These are phyloP conservation scores for Hirudo medicinalis DNA, from an alignment of 1,140 invertebrate species.

Conservation along the genomic window DNA sequence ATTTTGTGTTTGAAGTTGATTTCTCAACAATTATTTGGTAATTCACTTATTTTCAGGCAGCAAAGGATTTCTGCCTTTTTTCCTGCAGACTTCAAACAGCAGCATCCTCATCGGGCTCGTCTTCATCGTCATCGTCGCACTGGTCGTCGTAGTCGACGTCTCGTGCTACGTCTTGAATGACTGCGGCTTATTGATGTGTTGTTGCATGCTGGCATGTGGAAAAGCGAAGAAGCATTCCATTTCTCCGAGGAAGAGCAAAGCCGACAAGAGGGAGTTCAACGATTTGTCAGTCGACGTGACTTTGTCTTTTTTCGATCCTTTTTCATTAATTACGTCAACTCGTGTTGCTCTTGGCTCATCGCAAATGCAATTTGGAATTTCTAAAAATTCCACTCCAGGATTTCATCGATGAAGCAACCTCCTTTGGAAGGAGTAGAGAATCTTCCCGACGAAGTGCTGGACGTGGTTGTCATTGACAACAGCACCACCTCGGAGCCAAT, in stretches of 20 bases:
- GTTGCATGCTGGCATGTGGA: conserved; percentile 23
- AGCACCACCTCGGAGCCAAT: no score
- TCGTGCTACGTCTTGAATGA: conserved; percentile 56
- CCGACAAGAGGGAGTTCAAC: conserved; percentile 16
- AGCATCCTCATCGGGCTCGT: conserved; percentile 58
- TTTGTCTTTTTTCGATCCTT: background rate
- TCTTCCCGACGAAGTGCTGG: no score
- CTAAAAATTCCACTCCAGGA: background rate
- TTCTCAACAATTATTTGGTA: background rate
- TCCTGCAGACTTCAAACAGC: background rate
- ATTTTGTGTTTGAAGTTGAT: no score
- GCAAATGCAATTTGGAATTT: background rate
- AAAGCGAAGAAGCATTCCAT: conserved; percentile 7
- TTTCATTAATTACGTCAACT: background rate
- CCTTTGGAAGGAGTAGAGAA: no score
- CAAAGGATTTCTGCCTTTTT: background rate
- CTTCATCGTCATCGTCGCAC: conserved; percentile 55
- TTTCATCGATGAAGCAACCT: background rate
- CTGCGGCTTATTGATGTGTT: conserved; percentile 29
- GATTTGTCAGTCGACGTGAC: background rate
- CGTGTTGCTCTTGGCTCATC: background rate
- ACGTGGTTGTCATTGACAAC: no score
- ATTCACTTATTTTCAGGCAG: no score
- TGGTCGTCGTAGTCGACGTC: conserved; percentile 62
- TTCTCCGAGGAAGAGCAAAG: conserved; percentile 17